Conservation (phyloP, 1,140 invertebrate species). For the Aphis craccivora region DNA sequence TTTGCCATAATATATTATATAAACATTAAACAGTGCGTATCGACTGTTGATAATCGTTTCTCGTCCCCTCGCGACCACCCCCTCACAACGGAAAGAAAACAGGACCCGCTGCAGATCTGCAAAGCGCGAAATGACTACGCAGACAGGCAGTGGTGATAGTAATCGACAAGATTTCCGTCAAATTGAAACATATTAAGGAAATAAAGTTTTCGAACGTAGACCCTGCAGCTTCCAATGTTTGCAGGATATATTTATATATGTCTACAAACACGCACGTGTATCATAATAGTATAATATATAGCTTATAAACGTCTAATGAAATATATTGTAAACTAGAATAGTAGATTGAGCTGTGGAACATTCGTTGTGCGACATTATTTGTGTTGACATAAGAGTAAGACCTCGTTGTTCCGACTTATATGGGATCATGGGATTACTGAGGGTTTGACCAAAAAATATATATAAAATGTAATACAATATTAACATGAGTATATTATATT, state of each 20-base stretch:
- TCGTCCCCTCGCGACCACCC: not conserved
- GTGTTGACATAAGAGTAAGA: no score
- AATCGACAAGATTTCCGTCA: not conserved
- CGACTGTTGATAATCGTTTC: not conserved
- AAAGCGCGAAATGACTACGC: not conserved
- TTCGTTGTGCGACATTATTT: no score
- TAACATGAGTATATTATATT: not conserved
- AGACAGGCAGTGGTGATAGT: not conserved
- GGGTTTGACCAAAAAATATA: not conserved
- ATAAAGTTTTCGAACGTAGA: not conserved
- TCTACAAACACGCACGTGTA: not conserved
- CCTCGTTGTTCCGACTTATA: not conserved
- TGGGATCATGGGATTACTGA: not conserved
- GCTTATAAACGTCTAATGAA: no score
- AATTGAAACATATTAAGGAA: conserved; percentile 41
- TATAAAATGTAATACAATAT: not conserved
- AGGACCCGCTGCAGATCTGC: not conserved
- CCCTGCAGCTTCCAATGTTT: not conserved
- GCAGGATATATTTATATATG: not conserved
- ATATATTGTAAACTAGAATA: no score
- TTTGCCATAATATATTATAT: not conserved
- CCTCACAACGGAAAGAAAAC: no score
- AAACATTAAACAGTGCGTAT: not conserved
- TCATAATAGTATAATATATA: not conserved
- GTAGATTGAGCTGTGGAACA: no score